Conservation (phyloP, 2,797 vertebrate genomes). For the Threskiornis aethiopicus region DNA sequence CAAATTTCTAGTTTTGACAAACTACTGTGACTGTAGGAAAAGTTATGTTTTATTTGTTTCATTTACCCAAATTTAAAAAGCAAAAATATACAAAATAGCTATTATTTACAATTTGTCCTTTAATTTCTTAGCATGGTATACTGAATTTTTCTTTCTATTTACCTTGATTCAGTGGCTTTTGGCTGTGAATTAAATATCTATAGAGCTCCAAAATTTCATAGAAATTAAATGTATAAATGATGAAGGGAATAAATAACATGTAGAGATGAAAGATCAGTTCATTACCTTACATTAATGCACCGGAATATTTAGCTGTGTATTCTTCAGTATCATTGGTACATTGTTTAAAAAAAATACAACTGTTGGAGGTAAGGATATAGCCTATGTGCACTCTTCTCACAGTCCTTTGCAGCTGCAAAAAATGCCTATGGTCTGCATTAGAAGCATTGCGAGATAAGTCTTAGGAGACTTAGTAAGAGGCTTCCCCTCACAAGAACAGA, state of each 20-base stretch:
- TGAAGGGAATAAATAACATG: not conserved
- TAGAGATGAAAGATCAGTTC: not conserved
- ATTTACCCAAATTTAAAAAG: not conserved
- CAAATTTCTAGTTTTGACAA: not conserved
- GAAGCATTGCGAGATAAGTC: rapidly evolving
- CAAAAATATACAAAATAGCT: not conserved
- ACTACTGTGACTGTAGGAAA: not conserved
- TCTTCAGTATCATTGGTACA: not conserved
- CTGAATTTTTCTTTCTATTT: not conserved
- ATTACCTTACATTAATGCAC: not conserved
- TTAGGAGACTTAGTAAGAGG: not conserved
- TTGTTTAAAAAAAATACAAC: not conserved
- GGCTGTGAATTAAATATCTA: slow-evolving; percentile 28
- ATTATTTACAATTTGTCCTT: slow-evolving; percentile 30
- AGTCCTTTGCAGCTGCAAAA: not conserved
- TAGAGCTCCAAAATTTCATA: not conserved
- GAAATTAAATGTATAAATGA: not conserved
- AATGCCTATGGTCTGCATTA: not conserved
- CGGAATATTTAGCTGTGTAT: not conserved
- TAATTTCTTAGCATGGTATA: slow-evolving; percentile 35
- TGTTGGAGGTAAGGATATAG: not conserved
- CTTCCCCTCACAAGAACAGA: not conserved
- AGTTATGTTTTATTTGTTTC: not conserved
- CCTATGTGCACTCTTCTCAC: not conserved
- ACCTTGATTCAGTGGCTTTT: slow-evolving; percentile 6